These are phyloP conservation scores for Epirrhoe tristata DNA, from an alignment of 2,888 invertebrate species.

Conservation along the genomic window DNA sequence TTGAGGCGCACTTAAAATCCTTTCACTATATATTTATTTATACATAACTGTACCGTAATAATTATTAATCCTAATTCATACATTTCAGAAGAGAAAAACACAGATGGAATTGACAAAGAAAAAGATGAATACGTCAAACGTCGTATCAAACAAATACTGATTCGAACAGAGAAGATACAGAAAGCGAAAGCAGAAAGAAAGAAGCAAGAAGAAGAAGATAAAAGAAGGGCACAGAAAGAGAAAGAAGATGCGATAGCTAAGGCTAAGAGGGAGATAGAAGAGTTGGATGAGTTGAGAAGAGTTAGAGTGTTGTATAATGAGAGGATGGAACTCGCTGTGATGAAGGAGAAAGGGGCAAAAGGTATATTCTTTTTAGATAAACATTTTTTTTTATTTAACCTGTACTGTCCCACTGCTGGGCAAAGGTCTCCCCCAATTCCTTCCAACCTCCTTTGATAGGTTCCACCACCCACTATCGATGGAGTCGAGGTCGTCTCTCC, in stretches of 20 bases:
- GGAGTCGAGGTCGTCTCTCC: no score
- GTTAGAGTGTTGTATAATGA: constrained; percentile 56
- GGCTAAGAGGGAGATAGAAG: constrained; percentile 41
- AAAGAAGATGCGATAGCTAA: constrained; percentile 26
- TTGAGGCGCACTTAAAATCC: no score
- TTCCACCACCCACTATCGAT: no score
- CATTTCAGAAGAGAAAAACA: constrained; percentile 18
- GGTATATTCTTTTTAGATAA: no score
- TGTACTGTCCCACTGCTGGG: no score
- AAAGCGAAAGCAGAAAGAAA: constrained; percentile 7
- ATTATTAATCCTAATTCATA: no score
- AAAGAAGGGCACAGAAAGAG: constrained; percentile 18
- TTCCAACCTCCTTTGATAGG: no score
- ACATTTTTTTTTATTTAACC: no score
- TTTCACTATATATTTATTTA: no score
- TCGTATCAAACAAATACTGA: constrained; percentile 33
- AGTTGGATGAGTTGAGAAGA: constrained; percentile 48
- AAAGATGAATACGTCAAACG: constrained; percentile 19
- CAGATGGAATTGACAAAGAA: constrained; percentile 21
- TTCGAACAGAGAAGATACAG: constrained; percentile 14
- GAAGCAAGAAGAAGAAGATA: constrained; percentile 14
- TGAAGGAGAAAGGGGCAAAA: constrained; percentile 41
- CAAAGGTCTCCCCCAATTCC: no score
- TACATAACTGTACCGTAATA: no score
- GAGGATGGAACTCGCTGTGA: constrained; percentile 45